These are phyloP conservation scores for Eupithecia centaureata DNA, from an alignment of 2,888 invertebrate species.

Conservation along the genomic window DNA sequence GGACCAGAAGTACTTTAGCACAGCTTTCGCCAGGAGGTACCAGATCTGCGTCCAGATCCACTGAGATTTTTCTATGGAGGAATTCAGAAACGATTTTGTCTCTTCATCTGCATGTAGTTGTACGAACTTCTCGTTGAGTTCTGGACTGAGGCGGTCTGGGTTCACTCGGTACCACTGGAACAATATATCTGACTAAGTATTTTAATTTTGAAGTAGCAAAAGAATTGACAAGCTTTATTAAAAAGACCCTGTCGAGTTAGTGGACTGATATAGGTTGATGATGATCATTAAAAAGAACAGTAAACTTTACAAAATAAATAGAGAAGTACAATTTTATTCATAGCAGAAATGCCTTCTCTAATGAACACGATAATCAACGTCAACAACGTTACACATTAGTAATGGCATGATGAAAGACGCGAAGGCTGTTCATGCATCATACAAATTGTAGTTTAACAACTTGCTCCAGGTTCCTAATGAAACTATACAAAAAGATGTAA, in stretches of 20 bases:
- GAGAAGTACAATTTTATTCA: conserved; percentile 17
- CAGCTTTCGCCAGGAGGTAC: conserved; percentile 93
- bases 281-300: too few species aligned
- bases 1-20: conserved; percentile 95
- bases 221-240: neutral
- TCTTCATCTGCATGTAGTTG: conserved; percentile 88
- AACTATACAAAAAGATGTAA: conserved; percentile 75
- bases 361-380: conserved; percentile 44
- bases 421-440: conserved; percentile 58
- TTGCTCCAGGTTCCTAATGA: conserved; percentile 72
- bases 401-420: conserved; percentile 53
- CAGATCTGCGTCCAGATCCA: conserved; percentile 95
- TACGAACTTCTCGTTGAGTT: conserved; percentile 85
- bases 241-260: too few species aligned
- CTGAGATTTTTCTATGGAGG: conserved; percentile 91
- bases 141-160: conserved; percentile 77
- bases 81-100: conserved; percentile 88
- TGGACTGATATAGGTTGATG: too few species aligned
- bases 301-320: neutral
- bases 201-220: neutral
- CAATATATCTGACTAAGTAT: conserved; percentile 41
- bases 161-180: conserved; percentile 90
- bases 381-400: conserved; percentile 51
- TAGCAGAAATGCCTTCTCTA: conserved; percentile 35
- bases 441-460: conserved; percentile 79